These are phyloP conservation scores for Congeria kusceri DNA, from an alignment of 2,888 invertebrate genomes.

Conservation along the genomic window DNA sequence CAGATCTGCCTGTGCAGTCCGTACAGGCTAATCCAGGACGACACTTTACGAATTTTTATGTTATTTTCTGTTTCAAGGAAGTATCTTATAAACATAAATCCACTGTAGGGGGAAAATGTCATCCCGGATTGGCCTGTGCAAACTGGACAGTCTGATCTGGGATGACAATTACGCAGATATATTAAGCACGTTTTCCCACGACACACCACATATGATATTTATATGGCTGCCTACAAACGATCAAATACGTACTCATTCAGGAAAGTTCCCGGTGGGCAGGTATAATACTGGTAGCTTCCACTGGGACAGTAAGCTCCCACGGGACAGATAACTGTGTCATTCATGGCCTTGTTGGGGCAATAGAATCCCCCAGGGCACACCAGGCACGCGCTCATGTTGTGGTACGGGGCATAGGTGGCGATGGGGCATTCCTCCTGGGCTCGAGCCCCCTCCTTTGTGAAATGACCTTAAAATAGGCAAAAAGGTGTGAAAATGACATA, in stretches of 20 bases:
- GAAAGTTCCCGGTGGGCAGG: constrained; percentile 83
- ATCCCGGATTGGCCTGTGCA: too few species aligned
- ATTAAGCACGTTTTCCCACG: too few species aligned
- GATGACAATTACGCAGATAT: too few species aligned
- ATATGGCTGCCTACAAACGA: too few species aligned
- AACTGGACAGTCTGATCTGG: too few species aligned
- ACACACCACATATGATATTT: too few species aligned
- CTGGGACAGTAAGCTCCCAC: constrained; percentile 81
- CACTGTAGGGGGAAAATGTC: too few species aligned
- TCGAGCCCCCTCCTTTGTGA: constrained; percentile 78
- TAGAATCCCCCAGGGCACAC: constrained; percentile 82
- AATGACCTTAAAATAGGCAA: constrained; percentile 75
- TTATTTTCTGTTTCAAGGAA: too few species aligned
- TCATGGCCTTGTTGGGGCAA: constrained; percentile 81
- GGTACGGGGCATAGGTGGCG: constrained; percentile 79
- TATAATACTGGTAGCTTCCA: constrained; percentile 76
- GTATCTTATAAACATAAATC: too few species aligned
- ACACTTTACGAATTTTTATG: too few species aligned
- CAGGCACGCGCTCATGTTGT: constrained; percentile 74
- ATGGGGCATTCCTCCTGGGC: constrained; percentile 79
- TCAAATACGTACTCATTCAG: constrained; percentile 74
- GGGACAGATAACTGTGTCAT: constrained; percentile 77
- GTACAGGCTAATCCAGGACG: too few species aligned
- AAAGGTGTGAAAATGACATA: neutral
- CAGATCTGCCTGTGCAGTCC: too few species aligned